Conservation (phyloP, 2,797 vertebrate genomes). For the Arnoldichthys spilopterus region DNA sequence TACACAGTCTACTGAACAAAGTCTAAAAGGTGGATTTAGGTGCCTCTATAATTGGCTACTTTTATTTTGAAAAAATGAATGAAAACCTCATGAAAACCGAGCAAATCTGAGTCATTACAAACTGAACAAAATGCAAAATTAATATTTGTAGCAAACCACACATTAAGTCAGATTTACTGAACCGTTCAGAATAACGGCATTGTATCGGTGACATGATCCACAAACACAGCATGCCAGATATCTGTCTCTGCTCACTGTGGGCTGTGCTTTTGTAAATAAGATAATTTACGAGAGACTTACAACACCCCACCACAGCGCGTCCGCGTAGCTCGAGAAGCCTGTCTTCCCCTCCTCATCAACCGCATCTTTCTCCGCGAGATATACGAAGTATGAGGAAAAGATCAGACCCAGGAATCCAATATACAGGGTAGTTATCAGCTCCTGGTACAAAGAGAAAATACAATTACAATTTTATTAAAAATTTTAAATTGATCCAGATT, state of each 20-base stretch:
- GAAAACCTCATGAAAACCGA: background rate
- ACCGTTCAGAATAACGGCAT: background rate
- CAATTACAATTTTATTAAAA: background rate
- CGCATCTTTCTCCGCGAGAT: conserved; percentile 91
- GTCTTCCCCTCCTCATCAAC: conserved; percentile 88
- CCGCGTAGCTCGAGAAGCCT: conserved; percentile 89
- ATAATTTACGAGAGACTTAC: conserved; percentile 73
- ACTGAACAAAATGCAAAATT: background rate
- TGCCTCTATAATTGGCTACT: background rate
- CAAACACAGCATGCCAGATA: background rate
- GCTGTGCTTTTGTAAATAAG: background rate
- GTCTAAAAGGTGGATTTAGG: background rate
- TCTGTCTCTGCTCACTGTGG: background rate
- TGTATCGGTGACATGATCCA: background rate
- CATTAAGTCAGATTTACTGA: background rate
- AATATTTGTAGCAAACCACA: background rate
- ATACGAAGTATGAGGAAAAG: conserved; percentile 93
- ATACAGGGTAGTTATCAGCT: conserved; percentile 90
- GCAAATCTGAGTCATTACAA: background rate
- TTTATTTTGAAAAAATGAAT: background rate
- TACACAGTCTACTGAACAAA: background rate
- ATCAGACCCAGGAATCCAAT: conserved; percentile 91
- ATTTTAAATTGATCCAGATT: background rate
- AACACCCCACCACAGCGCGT: conserved; percentile 94
- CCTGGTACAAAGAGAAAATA: conserved; percentile 69